Percentiles rank a stretch among this genome's conserved stretches.
Conservation (phyloP, 30 jellyfish, hydroid and myxozoan species). For the Hydractinia echinata region DNA sequence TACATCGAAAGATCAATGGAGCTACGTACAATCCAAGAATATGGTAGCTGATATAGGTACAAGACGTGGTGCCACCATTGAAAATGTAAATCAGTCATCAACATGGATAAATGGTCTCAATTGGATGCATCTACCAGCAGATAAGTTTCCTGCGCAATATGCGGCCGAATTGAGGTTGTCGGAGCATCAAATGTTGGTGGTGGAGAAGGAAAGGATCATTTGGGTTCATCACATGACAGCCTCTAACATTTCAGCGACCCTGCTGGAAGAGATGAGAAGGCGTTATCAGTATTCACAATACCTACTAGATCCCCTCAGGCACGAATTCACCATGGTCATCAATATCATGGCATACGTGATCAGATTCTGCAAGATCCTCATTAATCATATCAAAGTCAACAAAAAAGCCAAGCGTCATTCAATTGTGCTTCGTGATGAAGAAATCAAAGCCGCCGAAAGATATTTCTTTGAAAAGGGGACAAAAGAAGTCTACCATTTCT, state of each 20-base stretch:
- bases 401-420: too few species aligned
- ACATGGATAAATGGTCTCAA: conserved; percentile 20
- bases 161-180: conserved; percentile 3
- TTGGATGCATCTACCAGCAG: not conserved
- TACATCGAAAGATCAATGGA: conserved; percentile 6
- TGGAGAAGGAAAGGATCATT: conserved; percentile 13
- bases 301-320: conserved; percentile 8
- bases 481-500: too few species aligned
- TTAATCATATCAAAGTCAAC: too few species aligned
- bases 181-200: conserved; percentile 2
- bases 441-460: too few species aligned
- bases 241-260: not conserved
- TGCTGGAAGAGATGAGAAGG: not conserved
- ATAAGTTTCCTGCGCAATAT: conserved; percentile 4
- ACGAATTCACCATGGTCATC: conserved; percentile 6
- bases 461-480: too few species aligned
- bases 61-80: conserved; percentile 30
- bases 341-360: conserved; percentile 5
- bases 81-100: conserved; percentile 21
- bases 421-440: too few species aligned
- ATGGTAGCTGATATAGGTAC: conserved; percentile 37
- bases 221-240: conserved; percentile 1
- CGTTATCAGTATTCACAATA: conserved; percentile 15
- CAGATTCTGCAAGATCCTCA: conserved; percentile 9
- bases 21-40: conserved; percentile 16